Conservation (phyloP, 2,113 vertebrate species). For the Serranochromis macrocephalus region DNA sequence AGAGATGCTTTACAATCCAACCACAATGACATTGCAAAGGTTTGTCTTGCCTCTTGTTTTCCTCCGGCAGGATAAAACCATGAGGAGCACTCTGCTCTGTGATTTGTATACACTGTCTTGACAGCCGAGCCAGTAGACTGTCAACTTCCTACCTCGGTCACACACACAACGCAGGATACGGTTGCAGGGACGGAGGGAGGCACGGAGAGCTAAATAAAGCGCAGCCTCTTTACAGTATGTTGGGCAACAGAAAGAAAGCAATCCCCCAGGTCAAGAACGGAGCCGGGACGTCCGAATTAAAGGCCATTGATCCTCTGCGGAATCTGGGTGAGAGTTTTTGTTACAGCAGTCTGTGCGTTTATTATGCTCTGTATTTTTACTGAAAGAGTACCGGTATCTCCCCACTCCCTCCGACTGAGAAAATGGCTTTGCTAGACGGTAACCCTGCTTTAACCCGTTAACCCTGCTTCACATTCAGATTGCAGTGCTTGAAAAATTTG, state of each 20-base stretch:
- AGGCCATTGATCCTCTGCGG: conserved; percentile 61
- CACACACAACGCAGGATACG: not conserved
- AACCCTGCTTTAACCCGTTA: not conserved
- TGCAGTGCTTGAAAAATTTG: not conserved
- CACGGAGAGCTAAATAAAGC: not conserved
- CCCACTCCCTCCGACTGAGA: not conserved
- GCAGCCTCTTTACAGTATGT: conserved; percentile 27
- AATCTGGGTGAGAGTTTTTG: conserved; percentile 58
- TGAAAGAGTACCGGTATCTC: not conserved
- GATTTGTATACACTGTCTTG: not conserved
- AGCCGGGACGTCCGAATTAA: conserved; percentile 45
- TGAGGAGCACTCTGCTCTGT: not conserved
- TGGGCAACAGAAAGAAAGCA: conserved; percentile 44
- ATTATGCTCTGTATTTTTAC: not conserved
- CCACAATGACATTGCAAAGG: conserved; percentile 5
- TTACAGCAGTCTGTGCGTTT: not conserved
- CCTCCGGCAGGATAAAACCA: conserved; percentile 19
- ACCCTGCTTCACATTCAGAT: not conserved
- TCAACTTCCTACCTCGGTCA: not conserved
- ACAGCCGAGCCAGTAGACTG: not conserved
- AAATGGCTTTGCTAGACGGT: not conserved
- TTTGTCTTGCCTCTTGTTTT: not conserved
- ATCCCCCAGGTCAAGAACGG: conserved; percentile 16
- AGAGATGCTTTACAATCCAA: not conserved
- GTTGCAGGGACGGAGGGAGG: not conserved